Conservation (phyloP, 2,888 invertebrate genomes). For the Biston betularia region DNA sequence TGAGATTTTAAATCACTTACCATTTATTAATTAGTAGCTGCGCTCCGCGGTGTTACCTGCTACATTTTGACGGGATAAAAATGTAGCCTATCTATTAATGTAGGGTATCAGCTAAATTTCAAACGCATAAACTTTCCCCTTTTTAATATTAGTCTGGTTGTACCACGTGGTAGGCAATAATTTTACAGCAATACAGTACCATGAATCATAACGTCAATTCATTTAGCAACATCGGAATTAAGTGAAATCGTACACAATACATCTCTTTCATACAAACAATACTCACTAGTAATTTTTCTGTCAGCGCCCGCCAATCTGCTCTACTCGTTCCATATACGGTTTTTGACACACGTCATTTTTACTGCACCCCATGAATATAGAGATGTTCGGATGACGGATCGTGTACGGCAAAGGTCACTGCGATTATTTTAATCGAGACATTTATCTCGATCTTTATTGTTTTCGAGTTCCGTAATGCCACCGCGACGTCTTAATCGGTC, state of each 20-base stretch:
- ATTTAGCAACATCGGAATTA: conserved; percentile 57
- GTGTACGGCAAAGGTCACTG: conserved; percentile 69
- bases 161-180: conserved; percentile 45
- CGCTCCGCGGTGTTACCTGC: too few species aligned
- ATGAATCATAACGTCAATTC: conserved; percentile 57
- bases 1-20: not conserved
- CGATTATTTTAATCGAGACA: conserved; percentile 80
- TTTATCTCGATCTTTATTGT: conserved; percentile 78
- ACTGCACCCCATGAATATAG: conserved; percentile 65
- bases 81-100: too few species aligned
- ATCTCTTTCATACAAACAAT: conserved; percentile 69
- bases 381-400: conserved; percentile 72
- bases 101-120: too few species aligned
- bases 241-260: conserved; percentile 63
- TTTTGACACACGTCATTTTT: conserved; percentile 72
- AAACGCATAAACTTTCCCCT: too few species aligned
- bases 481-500: conserved; percentile 73
- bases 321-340: conserved; percentile 58
- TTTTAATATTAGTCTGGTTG: too few species aligned
- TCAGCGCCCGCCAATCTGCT: conserved; percentile 59
- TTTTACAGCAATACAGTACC: conserved; percentile 45
- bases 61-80: too few species aligned
- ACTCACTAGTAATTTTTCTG: conserved; percentile 69
- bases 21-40: too few species aligned
- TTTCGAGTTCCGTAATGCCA: conserved; percentile 68